These are phyloP conservation scores for Leptopilina drosophilae DNA, from an alignment of 2,888 invertebrate genomes.

Conservation along the genomic window DNA sequence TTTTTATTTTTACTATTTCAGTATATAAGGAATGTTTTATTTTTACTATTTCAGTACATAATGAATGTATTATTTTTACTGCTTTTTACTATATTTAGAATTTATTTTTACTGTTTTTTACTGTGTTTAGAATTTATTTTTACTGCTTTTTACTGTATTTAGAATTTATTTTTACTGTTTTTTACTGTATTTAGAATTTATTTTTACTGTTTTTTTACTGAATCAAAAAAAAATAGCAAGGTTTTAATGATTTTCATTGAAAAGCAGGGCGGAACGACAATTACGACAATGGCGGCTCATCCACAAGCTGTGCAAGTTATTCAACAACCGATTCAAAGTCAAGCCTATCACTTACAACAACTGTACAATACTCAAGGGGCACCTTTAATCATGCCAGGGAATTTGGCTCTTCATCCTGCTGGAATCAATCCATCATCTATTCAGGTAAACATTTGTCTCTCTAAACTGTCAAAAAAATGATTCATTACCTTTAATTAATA, in stretches of 20 bases:
- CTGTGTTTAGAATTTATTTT: no score
- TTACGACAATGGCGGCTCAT: constrained; percentile 88
- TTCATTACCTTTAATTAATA: no score
- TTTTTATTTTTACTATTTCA: no score
- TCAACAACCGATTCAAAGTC: constrained; percentile 87
- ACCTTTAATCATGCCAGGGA: constrained; percentile 87
- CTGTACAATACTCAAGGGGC: constrained; percentile 89
- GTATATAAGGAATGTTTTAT: no score
- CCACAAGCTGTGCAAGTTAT: constrained; percentile 89
- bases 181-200: not conserved
- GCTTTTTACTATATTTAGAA: no score
- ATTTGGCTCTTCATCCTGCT: constrained; percentile 86
- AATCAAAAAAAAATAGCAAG: constrained; percentile 63
- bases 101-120: no score
- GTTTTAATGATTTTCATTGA: constrained; percentile 74
- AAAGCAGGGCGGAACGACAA: constrained; percentile 79
- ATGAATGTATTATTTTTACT: no score
- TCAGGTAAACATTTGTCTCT: constrained; percentile 76
- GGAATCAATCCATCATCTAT: constrained; percentile 88
- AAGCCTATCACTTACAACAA: constrained; percentile 85
- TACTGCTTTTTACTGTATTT: no score
- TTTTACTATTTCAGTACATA: no score
- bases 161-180: not conserved
- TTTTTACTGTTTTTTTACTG: not conserved
- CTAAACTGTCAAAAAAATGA: constrained; percentile 16